Conservation (phyloP, 2,888 invertebrate species). For the Stomorhina lunata region DNA sequence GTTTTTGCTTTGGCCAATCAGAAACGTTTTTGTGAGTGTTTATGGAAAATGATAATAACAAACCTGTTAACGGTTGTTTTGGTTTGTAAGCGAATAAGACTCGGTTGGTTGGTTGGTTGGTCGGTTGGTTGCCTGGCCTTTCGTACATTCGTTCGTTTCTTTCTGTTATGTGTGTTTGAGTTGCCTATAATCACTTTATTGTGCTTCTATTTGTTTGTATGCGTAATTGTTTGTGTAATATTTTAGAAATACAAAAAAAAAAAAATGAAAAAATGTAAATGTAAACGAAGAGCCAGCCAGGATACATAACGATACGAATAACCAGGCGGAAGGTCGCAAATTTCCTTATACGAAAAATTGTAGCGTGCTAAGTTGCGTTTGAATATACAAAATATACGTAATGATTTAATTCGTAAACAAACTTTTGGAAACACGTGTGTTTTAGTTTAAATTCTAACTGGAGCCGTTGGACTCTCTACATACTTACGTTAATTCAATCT, state of each 20-base stretch:
- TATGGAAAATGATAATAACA: neutral
- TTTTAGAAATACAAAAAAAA: conserved; percentile 20
- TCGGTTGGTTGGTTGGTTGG: neutral
- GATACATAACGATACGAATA: conserved; percentile 46
- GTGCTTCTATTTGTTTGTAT: neutral
- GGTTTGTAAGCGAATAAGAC: neutral
- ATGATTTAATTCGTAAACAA: conserved; percentile 6
- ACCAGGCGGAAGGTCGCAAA: conserved; percentile 45
- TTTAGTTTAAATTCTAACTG: neutral
- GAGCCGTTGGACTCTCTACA: neutral
- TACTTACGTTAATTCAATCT: too few species aligned
- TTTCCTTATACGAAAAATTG: conserved; percentile 2
- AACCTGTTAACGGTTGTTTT: conserved; percentile 2
- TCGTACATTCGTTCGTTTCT: conserved; percentile 5
- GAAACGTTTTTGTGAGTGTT: neutral
- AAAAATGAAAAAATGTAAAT: conserved; percentile 35
- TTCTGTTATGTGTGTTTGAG: neutral
- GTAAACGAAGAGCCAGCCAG: conserved; percentile 51
- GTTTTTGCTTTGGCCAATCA: conserved; percentile 37
- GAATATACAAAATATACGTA: neutral
- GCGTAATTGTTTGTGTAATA: neutral
- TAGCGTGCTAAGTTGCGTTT: conserved; percentile 34
- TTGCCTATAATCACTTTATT: neutral
- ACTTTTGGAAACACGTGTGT: conserved; percentile 25
- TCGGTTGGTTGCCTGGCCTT: conserved; percentile 31